These are phyloP conservation scores for Odontomachus brunneus DNA, from an alignment of 1,140 invertebrate species.

Conservation along the genomic window DNA sequence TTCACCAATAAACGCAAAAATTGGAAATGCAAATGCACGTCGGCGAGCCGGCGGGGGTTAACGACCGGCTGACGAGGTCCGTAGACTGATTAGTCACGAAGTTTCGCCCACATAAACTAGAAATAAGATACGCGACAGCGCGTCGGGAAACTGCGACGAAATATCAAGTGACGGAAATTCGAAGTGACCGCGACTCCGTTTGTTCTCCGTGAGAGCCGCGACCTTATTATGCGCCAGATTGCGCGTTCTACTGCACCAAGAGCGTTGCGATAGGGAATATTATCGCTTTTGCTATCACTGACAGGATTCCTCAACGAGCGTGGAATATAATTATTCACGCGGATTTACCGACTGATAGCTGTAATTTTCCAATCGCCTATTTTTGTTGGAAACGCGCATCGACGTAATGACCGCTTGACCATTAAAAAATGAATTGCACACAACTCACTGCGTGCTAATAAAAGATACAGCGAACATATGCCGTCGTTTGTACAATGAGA, in stretches of 20 bases:
- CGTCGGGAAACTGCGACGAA: conserved; percentile 42
- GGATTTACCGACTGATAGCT: too few relatives aligned
- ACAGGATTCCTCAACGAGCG: not conserved
- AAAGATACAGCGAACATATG: too few relatives aligned
- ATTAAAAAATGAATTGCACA: too few relatives aligned
- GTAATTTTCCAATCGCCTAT: too few relatives aligned
- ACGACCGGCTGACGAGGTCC: conserved; percentile 66
- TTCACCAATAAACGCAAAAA: conserved; percentile 56
- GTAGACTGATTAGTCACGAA: conserved; percentile 72
- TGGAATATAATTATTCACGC: too few relatives aligned
- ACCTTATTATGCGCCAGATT: not conserved
- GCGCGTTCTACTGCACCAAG: not conserved
- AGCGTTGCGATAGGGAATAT: not conserved
- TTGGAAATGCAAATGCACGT: conserved; percentile 56
- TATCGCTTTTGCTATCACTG: not conserved
- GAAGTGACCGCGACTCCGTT: conserved; percentile 4
- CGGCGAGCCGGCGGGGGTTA: conserved; percentile 52
- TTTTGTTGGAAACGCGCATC: too few relatives aligned
- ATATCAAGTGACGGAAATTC: conserved; percentile 38
- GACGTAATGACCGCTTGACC: too few relatives aligned
- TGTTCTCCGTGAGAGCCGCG: not conserved
- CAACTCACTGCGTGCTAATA: too few relatives aligned
- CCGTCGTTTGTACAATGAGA: too few relatives aligned
- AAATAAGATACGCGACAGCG: conserved; percentile 62
- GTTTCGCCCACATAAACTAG: conserved; percentile 67